Conservation (phyloP, 53 echinoderm and acorn worm species). For the Stichopus horrens region DNA sequence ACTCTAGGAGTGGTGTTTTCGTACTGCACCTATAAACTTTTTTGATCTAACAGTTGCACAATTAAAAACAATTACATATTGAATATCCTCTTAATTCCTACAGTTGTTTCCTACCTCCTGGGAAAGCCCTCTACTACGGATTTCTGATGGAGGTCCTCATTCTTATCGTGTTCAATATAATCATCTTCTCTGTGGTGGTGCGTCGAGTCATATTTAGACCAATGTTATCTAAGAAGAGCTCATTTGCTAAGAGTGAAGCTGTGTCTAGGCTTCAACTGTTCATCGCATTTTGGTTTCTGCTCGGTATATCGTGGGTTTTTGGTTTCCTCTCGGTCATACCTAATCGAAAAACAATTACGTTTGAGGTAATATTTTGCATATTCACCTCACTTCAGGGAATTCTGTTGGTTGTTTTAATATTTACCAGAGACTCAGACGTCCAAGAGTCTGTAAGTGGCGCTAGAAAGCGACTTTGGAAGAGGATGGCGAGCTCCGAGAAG, state of each 20-base stretch:
- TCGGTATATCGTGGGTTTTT: background rate
- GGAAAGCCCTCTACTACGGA: background rate
- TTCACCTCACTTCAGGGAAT: background rate
- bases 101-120: background rate
- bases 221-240: too few relatives aligned
- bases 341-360: background rate
- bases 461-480: background rate
- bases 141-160: background rate
- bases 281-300: background rate
- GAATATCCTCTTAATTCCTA: background rate
- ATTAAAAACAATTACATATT: too few relatives aligned
- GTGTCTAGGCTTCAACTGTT: too few relatives aligned
- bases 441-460: background rate
- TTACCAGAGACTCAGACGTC: background rate
- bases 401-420: background rate
- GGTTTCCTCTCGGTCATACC: background rate
- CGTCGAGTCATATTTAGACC: background rate
- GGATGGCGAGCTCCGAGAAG: background rate
- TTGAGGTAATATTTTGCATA: background rate
- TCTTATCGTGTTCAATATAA: background rate
- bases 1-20: too few relatives aligned
- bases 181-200: background rate
- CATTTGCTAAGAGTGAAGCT: too few relatives aligned
- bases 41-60: too few relatives aligned
- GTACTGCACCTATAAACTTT: too few relatives aligned